Evolutionary conservation across 2,113 vertebrate genomes (phyloP), one percentile per base, ranked within the genome.

Genomic region (Puma concolor): DNA sequence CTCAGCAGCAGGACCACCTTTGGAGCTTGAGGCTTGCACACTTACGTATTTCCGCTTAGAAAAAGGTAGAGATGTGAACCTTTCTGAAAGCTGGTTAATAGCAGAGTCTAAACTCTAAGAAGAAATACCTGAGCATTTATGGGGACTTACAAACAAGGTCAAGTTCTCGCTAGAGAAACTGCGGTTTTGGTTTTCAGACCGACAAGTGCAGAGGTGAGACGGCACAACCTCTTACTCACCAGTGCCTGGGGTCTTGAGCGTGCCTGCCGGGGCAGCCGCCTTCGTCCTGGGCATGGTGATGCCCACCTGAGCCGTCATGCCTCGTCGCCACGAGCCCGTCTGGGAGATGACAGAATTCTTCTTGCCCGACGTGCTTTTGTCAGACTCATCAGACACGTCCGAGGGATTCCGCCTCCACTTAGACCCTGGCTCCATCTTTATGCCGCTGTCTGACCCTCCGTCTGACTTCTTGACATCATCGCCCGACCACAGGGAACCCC

Each of bases 221-320:
- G 2, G 23, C 0, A 0, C 10, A 0, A 84, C 4, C 27, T 76
- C 87, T 90, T 48, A 95, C 98, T 98, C 98, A 99, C 99, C 99
- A 95, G 99, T 99, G 88, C 99, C 99, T 38, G 99, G 99, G 86
- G 99, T 99, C 98, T 99, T 99, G 97, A 99, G 97, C 0, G 98
- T 72, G 36, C 98, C 98, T 3, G 99, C 98, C 0, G 99, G 96
- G 81, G 99, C 97, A 4, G 99, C 98, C 1, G 99, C 98, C 98
- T 99, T 99, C 1, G 99, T 99, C 93, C 99, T 98, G 0, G 99
- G 99, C 76, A 99, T 95, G 8, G 99, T 99, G 98, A 99, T 99
- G 98, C 99, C 99, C 97, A 99, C 99, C 98, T 99, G 99, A 57
- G 99, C 99, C 0, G 99, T 99, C 99, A 99, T 99, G 98, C 99